These are phyloP conservation scores for Amiota mariae DNA, from an alignment of 2,888 invertebrate species.

Conservation along the genomic window DNA sequence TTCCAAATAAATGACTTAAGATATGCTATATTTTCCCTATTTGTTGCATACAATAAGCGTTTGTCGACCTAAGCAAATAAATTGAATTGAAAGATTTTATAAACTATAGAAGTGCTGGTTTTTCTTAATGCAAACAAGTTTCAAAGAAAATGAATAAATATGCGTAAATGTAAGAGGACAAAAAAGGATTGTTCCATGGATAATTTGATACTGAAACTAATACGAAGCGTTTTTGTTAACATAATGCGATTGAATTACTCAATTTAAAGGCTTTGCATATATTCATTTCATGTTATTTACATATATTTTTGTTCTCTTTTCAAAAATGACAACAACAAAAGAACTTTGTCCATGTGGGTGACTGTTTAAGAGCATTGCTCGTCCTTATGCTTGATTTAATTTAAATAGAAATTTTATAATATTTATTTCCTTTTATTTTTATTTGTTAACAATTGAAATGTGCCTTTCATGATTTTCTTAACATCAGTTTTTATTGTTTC, in stretches of 20 bases:
- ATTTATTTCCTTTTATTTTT: too few relatives aligned
- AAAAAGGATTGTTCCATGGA: background rate
- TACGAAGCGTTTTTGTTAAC: slow-evolving; percentile 20
- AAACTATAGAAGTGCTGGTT: background rate
- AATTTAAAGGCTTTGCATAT: slow-evolving; percentile 28
- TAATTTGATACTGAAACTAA: slow-evolving; percentile 6
- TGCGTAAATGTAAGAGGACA: slow-evolving; percentile 9
- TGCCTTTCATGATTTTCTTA: too few relatives aligned
- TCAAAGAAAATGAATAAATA: background rate
- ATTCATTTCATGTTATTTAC: background rate
- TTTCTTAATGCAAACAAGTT: background rate
- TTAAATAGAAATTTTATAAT: too few relatives aligned
- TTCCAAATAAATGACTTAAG: too few relatives aligned
- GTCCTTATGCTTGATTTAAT: too few relatives aligned
- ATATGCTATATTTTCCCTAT: too few relatives aligned
- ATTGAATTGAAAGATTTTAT: background rate
- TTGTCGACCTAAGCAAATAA: slow-evolving; percentile 5
- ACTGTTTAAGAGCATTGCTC: too few relatives aligned
- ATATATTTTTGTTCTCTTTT: too few relatives aligned
- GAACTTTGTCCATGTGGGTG: too few relatives aligned
- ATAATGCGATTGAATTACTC: slow-evolving; percentile 21
- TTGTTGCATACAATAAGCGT: background rate
- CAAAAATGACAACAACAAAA: too few relatives aligned
- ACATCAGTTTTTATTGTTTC: too few relatives aligned
- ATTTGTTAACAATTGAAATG: too few relatives aligned